Conservation (phyloP, 2,888 invertebrate genomes). For the Leucoma salicis region DNA sequence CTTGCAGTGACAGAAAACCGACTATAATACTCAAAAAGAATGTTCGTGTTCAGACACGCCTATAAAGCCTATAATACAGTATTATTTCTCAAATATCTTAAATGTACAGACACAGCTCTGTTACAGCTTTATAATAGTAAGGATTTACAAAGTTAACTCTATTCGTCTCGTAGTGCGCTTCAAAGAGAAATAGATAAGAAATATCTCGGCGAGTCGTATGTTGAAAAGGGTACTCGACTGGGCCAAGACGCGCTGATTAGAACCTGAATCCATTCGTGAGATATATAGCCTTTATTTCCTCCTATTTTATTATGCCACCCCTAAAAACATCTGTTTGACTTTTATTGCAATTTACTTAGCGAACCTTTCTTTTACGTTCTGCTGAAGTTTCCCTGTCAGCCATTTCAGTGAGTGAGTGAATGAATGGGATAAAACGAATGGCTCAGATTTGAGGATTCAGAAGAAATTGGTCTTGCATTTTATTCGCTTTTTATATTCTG, state of each 20-base stretch:
- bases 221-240: slow-evolving; percentile 40
- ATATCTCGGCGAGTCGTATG: slow-evolving; percentile 26
- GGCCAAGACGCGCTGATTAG: slow-evolving; percentile 36
- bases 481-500: too few relatives aligned
- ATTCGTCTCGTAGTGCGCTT: not conserved
- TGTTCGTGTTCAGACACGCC: too few relatives aligned
- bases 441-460: slow-evolving; percentile 20
- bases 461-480: slow-evolving; percentile 7
- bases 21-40: too few relatives aligned
- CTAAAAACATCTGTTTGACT: slow-evolving; percentile 39
- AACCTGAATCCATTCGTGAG: slow-evolving; percentile 40
- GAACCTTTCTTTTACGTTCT: slow-evolving; percentile 22
- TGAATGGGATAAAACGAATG: slow-evolving; percentile 19
- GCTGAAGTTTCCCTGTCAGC: slow-evolving; percentile 12
- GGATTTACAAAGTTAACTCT: not conserved
- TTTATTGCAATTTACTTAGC: slow-evolving; percentile 38
- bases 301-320: slow-evolving; percentile 35
- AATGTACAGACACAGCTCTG: too few relatives aligned
- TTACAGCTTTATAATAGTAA: too few relatives aligned
- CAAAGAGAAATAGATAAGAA: slow-evolving; percentile 21
- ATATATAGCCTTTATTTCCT: slow-evolving; percentile 38
- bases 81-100: too few relatives aligned
- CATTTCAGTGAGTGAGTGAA: slow-evolving; percentile 20
- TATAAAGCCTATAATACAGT: too few relatives aligned
- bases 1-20: too few relatives aligned